These are phyloP conservation scores for Pogonophryne albipinna DNA, from an alignment of 2,797 vertebrate genomes.

Conservation along the genomic window DNA sequence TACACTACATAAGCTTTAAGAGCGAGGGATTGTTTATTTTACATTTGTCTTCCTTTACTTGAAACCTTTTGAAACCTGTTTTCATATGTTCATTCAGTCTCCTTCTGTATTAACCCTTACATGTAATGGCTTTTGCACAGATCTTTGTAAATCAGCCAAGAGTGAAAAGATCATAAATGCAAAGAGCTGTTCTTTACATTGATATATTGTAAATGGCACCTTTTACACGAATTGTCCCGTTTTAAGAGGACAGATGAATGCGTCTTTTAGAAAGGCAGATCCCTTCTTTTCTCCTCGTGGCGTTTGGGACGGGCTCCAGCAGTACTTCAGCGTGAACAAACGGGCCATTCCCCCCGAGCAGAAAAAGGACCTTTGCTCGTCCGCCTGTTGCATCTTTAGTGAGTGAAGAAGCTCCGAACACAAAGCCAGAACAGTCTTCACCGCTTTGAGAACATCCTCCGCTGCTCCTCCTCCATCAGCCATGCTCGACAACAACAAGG, in stretches of 20 bases:
- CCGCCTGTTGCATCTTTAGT: conserved; percentile 73
- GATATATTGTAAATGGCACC: conserved; percentile 73
- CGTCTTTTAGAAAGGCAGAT: conserved; percentile 87
- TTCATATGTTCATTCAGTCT: conserved; percentile 33
- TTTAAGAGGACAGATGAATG: conserved; percentile 84
- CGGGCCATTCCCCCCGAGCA: conserved; percentile 73
- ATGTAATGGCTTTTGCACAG: conserved; percentile 46
- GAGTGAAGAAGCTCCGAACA: conserved; percentile 61
- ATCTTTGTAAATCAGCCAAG: conserved; percentile 50
- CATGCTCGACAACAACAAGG: conserved; percentile 46
- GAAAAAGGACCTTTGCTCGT: conserved; percentile 64
- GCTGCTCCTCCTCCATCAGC: too few species aligned
- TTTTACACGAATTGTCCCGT: conserved; percentile 79
- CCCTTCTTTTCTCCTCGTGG: conserved; percentile 73
- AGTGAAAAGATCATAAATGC: conserved; percentile 44
- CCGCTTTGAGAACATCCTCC: conserved; percentile 46
- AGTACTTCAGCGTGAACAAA: conserved; percentile 81
- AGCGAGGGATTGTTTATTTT: conserved; percentile 24
- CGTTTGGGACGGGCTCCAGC: conserved; percentile 75
- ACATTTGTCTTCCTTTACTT: background rate
- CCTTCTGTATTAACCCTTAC: conserved; percentile 39
- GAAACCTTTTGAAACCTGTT: conserved; percentile 5
- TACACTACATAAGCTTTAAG: conserved; percentile 19
- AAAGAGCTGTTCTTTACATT: conserved; percentile 64
- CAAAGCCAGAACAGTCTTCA: conserved; percentile 62